These are phyloP conservation scores for Pelochelys cantorii DNA, from an alignment of 2,797 vertebrate species.

Conservation along the genomic window DNA sequence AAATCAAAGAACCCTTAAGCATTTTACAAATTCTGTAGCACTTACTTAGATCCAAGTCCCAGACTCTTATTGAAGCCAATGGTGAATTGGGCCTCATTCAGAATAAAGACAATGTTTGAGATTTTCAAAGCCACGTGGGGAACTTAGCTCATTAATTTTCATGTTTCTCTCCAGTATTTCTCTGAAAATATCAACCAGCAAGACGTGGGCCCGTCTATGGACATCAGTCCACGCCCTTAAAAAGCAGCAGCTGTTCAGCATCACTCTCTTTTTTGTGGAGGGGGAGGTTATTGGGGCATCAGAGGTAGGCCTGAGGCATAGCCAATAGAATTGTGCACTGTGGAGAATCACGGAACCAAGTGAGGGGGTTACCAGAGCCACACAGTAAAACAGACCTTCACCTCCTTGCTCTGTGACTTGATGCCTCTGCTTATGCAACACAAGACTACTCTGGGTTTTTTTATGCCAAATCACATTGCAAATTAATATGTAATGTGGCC, in stretches of 20 bases:
- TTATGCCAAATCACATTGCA: not conserved
- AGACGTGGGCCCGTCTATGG: not conserved
- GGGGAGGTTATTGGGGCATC: not conserved
- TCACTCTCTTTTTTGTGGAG: not conserved
- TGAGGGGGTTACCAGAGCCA: not conserved
- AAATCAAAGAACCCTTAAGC: not conserved
- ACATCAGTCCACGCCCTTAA: not conserved
- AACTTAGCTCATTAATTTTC: not conserved
- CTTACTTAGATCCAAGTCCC: not conserved
- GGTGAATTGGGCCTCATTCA: not conserved
- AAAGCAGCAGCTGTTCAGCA: not conserved
- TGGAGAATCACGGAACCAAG: not conserved
- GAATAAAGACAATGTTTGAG: not conserved
- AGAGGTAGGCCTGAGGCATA: not conserved
- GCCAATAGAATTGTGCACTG: not conserved
- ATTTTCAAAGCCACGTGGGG: not conserved
- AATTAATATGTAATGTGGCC: not conserved
- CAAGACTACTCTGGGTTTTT: not conserved
- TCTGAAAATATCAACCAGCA: not conserved
- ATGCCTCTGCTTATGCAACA: not conserved
- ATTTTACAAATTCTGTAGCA: not conserved
- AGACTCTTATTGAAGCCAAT: not conserved
- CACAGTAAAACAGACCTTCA: not conserved
- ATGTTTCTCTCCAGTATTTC: not conserved
- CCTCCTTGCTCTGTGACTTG: not conserved